These are phyloP conservation scores for Hafferia zeledoni DNA, from an alignment of 2,797 vertebrate species.

Conservation along the genomic window DNA sequence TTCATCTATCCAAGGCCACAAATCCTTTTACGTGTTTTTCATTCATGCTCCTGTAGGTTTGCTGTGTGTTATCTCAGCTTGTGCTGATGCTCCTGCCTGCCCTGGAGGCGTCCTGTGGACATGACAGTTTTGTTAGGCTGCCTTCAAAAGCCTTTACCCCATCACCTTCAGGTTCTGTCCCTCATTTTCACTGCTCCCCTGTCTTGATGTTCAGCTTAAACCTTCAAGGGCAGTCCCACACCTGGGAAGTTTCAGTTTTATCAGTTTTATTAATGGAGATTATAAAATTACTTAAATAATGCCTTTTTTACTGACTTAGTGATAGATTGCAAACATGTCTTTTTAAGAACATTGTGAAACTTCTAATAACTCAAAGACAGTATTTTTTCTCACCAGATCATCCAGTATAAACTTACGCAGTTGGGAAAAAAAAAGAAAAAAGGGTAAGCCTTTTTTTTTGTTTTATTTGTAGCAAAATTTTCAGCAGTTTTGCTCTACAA, in stretches of 20 bases:
- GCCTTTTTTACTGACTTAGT: neutral
- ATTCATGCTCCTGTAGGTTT: neutral
- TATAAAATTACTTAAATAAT: neutral
- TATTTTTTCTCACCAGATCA: neutral
- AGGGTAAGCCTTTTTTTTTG: neutral
- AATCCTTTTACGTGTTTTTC: rapidly evolving
- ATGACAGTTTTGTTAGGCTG: neutral
- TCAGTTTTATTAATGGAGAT: neutral
- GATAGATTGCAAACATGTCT: neutral
- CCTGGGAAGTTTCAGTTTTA: neutral
- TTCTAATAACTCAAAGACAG: neutral
- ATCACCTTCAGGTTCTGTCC: no score
- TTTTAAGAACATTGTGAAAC: neutral
- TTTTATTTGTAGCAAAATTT: neutral
- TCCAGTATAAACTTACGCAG: neutral
- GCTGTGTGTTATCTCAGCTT: neutral
- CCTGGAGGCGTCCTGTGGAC: neutral
- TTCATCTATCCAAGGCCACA: neutral
- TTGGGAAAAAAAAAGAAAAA: neutral
- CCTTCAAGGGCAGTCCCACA: neutral
- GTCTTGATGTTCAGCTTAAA: neutral
- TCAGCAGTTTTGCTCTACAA: neutral
- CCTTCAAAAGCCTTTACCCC: neutral
- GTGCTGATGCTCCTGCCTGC: neutral
- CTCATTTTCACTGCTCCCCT: neutral